These are phyloP conservation scores for Phyto melanocephala DNA, from an alignment of 2,888 invertebrate species.

Conservation along the genomic window DNA sequence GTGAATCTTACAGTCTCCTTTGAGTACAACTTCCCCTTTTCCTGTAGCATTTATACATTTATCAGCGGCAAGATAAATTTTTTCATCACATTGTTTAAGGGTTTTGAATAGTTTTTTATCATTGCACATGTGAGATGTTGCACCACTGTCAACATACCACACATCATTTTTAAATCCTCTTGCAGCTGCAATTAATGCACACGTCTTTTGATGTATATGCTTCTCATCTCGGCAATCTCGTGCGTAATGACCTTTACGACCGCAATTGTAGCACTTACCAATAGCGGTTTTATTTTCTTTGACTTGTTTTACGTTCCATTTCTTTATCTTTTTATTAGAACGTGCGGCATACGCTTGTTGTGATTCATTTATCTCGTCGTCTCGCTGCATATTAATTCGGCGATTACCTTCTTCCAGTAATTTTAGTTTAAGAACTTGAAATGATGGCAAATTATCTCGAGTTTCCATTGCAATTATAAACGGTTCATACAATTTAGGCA, in stretches of 20 bases:
- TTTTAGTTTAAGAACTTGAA: not conserved
- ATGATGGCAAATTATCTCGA: not conserved
- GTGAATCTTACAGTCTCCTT: not conserved
- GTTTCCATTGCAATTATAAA: too few species aligned
- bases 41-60: conserved; percentile 17
- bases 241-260: too few species aligned
- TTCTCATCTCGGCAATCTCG: too few species aligned
- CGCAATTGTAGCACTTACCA: not conserved
- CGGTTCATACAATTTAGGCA: not conserved
- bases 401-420: not conserved
- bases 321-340: not conserved
- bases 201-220: too few species aligned
- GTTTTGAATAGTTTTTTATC: not conserved
- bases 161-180: not conserved
- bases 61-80: conserved; percentile 27
- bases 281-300: not conserved
- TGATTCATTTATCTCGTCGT: not conserved
- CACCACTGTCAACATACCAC: conserved; percentile 2
- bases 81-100: not conserved
- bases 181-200: not conserved
- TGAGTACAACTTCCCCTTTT: not conserved
- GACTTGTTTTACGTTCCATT: too few species aligned
- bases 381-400: not conserved
- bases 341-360: not conserved
- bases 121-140: conserved; percentile 25